Evolutionary conservation across 2,888 invertebrate species (phyloP).

Genomic region (Dasypogon diadema): DNA sequence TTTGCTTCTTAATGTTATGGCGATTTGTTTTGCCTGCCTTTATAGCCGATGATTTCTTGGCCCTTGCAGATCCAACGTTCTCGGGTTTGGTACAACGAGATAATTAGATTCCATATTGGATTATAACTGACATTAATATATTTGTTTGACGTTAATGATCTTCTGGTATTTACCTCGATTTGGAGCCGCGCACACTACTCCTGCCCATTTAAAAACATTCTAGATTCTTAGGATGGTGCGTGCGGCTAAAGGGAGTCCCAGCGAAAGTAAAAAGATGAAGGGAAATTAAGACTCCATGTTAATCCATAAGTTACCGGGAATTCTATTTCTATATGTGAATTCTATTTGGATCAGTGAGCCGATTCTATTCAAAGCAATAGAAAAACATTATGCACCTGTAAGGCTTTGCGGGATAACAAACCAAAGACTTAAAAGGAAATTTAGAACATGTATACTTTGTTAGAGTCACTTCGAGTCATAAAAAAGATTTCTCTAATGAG

Average conservation of each 20-base stretch:
- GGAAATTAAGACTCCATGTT: conserved; percentile 19
- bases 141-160: conserved; percentile 60
- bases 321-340: not conserved
- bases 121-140: conserved; percentile 60
- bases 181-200: conserved; percentile 58
- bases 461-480: too few relatives aligned
- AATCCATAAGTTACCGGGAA: conserved; percentile 20
- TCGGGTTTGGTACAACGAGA: conserved; percentile 54
- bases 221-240: conserved; percentile 30
- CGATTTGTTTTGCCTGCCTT: conserved; percentile 51
- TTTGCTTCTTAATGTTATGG: conserved; percentile 30
- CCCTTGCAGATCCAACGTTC: conserved; percentile 31
- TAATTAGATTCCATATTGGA: conserved; percentile 60
- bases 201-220: conserved; percentile 34
- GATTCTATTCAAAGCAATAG: not conserved
- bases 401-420: too few relatives aligned
- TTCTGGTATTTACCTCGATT: conserved; percentile 60
- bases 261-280: conserved; percentile 39
- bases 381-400: not conserved
- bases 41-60: conserved; percentile 17
- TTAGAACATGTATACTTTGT: too few relatives aligned
- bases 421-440: too few relatives aligned
- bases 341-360: not conserved
- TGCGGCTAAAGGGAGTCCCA: conserved; percentile 19
- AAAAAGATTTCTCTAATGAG: too few relatives aligned